Evolutionary conservation across 2,888 invertebrate genomes (phyloP).

Genomic region (Tinea trinotella): DNA sequence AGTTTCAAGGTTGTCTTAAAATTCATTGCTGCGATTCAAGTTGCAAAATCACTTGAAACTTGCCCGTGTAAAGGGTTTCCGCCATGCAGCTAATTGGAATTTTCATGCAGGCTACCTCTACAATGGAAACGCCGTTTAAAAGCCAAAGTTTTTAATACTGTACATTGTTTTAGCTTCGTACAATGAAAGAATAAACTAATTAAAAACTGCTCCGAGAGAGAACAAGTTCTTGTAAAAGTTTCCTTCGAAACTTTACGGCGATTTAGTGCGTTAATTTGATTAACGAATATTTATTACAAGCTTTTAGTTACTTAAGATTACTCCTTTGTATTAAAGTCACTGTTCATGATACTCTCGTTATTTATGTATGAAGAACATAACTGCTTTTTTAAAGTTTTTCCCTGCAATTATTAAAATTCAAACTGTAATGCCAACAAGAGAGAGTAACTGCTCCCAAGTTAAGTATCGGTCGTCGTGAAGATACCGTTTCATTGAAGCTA

Average conservation of each 20-base stretch:
- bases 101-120: neutral
- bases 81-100: neutral
- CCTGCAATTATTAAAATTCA: too few species aligned
- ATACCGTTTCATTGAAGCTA: neutral
- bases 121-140: constrained; percentile 9
- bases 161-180: constrained; percentile 21
- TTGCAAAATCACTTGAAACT: neutral
- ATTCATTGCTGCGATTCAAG: neutral
- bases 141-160: constrained; percentile 12
- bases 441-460: neutral
- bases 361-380: too few species aligned
- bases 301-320: too few species aligned
- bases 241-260: constrained; percentile 12
- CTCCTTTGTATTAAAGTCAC: neutral
- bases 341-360: neutral
- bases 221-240: constrained; percentile 13
- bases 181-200: constrained; percentile 43
- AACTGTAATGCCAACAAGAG: neutral
- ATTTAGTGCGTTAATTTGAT: constrained; percentile 17
- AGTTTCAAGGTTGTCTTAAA: neutral
- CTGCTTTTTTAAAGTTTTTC: too few species aligned
- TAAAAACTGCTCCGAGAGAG: constrained; percentile 34
- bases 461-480: neutral
- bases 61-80: neutral
- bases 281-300: constrained; percentile 12